Evolutionary conservation across 2,888 invertebrate species (phyloP), one percentile per base, ranked within the genome.

Genomic region (Zhengitettix transpicula): DNA sequence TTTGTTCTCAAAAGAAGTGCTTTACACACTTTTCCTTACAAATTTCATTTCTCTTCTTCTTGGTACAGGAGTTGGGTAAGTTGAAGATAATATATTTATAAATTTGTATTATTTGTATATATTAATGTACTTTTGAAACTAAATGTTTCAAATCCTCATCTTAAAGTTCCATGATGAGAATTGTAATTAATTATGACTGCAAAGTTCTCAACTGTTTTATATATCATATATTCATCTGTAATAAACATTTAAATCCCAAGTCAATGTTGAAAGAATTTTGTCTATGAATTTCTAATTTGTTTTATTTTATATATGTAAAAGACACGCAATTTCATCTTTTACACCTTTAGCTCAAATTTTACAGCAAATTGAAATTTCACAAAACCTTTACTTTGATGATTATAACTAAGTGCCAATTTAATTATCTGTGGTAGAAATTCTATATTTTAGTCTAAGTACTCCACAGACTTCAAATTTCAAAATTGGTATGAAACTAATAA

Each of bases 21-120:
- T 95, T 56, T 90, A 92, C 69, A 90, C 94, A 55, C 81, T 96
- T 66, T 81, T 96, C 67, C 79, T 96, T 68, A 90, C 92, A 66
- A 96, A 95, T 77, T 79, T 96, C 65, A 79, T 96, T 59, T 94
- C 94, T 9, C 77, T 96, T 64, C 75, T 96, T 65, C 78, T 96
- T 63, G 95, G 95, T 64, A 89, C 94, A 63, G 94, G 95, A 62
- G 82, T 96, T 68, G 95, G 95, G 90, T 92, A 73, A 77, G 77
- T 66, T 28, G 28, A 7, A 28, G 28, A 28, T 28, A 28, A 52
- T n/a, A 53, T 7, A 12, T 51, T 47, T 55, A n/a, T 17, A 8
- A 56, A n/a, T n/a, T n/a, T n/a, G n/a, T 42, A 15, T 3, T 12
- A 15, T 40, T 15, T 16, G 14, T 11, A 42, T 55, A 52, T 44